Evolutionary conservation across 2,888 invertebrate species (phyloP).

Genomic region (Oscheius onirici): DNA sequence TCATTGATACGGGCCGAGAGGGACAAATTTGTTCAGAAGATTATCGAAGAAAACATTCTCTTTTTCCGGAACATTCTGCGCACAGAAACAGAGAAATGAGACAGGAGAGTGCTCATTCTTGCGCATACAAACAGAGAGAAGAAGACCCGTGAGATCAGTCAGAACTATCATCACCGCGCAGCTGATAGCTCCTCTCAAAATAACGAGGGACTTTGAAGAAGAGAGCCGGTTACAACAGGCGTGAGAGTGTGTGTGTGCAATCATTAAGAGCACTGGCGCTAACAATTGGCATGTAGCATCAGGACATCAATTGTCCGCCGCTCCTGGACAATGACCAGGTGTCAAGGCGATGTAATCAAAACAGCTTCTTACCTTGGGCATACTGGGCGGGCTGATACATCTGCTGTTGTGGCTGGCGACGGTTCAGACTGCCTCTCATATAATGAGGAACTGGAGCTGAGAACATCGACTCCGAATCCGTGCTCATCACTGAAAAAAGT

Average conservation of each 20-base stretch:
- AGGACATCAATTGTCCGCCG: conserved; percentile 26
- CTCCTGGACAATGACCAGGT: conserved; percentile 22
- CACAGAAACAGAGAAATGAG: conserved; percentile 26
- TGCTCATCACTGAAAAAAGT: conserved; percentile 54
- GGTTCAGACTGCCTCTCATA: conserved; percentile 43
- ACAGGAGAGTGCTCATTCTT: conserved; percentile 11
- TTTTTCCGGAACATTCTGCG: conserved; percentile 6
- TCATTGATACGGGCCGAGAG: not conserved
- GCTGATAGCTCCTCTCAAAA: conserved; percentile 4
- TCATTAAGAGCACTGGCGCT: conserved; percentile 18
- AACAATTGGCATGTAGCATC: conserved; percentile 28
- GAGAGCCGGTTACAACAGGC: conserved; percentile 16
- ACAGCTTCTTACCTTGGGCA: not conserved
- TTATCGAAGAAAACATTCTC: conserved; percentile 1
- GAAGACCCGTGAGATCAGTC: conserved; percentile 4
- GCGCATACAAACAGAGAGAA: conserved; percentile 22
- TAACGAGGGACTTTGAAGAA: not conserved
- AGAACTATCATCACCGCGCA: not conserved
- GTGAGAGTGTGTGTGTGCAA: conserved; percentile 23
- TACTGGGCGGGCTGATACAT: conserved; percentile 39
- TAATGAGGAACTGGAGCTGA: conserved; percentile 47
- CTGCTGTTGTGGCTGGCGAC: conserved; percentile 42
- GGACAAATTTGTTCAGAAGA: conserved; percentile 14
- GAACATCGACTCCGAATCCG: conserved; percentile 61
- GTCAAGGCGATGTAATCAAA: conserved; percentile 27